phyloP scores from a whole-genome alignment of 37 sponge, comb jelly and placozoan genomes.

The Halichondria panicea region DNA sequence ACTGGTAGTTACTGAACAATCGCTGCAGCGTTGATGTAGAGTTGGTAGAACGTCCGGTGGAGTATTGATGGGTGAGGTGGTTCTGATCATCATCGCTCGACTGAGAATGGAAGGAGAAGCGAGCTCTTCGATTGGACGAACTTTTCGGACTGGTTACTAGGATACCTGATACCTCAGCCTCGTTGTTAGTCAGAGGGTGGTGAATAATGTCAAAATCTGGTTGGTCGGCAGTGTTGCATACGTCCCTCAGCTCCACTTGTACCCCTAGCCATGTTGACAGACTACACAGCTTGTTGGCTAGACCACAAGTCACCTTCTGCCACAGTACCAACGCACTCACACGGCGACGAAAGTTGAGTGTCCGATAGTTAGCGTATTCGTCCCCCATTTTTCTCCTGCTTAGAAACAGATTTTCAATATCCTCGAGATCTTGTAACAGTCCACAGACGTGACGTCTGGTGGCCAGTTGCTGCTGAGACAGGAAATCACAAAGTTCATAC shows the following conservation, averaged over 20 bases:
- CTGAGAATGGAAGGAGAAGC: not conserved
- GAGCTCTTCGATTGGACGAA: not conserved
- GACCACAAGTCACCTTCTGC: conserved; percentile 47
- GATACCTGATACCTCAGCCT: not conserved
- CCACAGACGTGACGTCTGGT: conserved; percentile 30
- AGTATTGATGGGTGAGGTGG: conserved; percentile 4
- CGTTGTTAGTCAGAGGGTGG: not conserved
- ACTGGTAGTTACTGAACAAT: conserved; percentile 11
- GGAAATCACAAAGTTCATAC: conserved; percentile 11
- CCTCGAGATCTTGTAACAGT: conserved; percentile 47
- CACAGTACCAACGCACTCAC: conserved; percentile 59
- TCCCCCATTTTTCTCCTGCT: conserved; percentile 38
- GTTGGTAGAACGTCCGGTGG: not conserved
- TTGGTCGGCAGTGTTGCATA: not conserved
- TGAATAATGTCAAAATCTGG: not conserved
- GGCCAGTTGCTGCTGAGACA: conserved; percentile 9
- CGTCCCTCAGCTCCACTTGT: not conserved
- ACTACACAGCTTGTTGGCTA: conserved; percentile 22
- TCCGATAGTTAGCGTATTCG: conserved; percentile 38
- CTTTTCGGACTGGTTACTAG: not conserved
- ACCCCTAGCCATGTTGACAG: conserved; percentile 55
- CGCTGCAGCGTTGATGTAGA: conserved; percentile 1
- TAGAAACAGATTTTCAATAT: conserved; percentile 30
- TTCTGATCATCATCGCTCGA: not conserved
- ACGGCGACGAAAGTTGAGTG: conserved; percentile 34